These are phyloP conservation scores for Cladorhizidae sp. DNA, from an alignment of 37 sponge, comb jelly and placozoan species.

Conservation along the genomic window DNA sequence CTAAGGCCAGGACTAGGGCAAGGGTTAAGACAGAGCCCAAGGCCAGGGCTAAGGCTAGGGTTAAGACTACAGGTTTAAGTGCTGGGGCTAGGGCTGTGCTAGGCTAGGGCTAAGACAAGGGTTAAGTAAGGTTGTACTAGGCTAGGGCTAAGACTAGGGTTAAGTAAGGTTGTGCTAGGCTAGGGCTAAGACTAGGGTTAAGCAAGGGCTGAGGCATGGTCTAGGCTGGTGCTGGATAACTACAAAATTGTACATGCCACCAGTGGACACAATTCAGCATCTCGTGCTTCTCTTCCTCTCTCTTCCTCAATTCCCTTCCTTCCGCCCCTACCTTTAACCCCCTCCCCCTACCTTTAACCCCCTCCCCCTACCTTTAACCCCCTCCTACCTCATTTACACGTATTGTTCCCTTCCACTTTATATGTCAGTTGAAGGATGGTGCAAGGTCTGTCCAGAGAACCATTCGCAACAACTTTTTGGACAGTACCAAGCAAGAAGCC, in stretches of 20 bases:
- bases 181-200: too few species aligned
- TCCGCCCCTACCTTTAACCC: background rate
- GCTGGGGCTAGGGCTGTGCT: too few species aligned
- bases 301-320: background rate
- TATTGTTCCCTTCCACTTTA: background rate
- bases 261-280: too few species aligned
- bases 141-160: too few species aligned
- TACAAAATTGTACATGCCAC: too few species aligned
- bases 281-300: background rate
- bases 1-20: too few species aligned
- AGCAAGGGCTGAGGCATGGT: too few species aligned
- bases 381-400: background rate
- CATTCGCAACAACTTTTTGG: slow-evolving; percentile 89
- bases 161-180: too few species aligned
- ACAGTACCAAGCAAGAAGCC: slow-evolving; percentile 90
- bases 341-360: background rate
- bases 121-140: too few species aligned
- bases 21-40: background rate
- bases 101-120: too few species aligned
- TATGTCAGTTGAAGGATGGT: slow-evolving; percentile 67
- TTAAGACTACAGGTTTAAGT: background rate
- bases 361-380: slow-evolving; percentile 8
- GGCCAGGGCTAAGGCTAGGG: background rate
- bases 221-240: too few species aligned
- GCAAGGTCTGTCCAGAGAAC: slow-evolving; percentile 89